Evolutionary conservation across 2,888 invertebrate species (phyloP).

Genomic region (Willowsia nigromaculata): DNA sequence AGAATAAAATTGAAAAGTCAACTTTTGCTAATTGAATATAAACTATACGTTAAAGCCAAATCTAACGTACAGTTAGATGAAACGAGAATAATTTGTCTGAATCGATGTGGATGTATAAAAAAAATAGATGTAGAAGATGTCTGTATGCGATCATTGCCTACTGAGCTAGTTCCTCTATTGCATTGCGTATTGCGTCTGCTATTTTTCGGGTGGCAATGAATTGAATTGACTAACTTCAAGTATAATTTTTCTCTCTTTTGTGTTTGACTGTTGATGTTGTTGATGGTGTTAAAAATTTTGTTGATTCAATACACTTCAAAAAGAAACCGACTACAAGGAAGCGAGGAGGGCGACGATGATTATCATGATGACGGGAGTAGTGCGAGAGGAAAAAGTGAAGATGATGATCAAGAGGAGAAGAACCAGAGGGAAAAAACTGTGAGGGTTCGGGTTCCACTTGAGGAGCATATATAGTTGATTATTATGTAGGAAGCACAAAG

Average conservation of each 20-base stretch:
- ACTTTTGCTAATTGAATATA: too few species aligned
- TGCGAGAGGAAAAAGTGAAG: background rate
- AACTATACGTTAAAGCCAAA: too few species aligned
- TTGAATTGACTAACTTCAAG: background rate
- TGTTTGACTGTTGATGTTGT: background rate
- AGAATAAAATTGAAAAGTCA: too few species aligned
- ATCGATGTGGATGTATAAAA: too few species aligned
- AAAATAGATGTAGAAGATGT: too few species aligned
- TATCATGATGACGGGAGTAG: background rate
- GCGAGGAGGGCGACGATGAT: background rate
- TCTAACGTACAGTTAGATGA: too few species aligned
- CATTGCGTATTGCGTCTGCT: background rate
- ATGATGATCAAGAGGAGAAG: background rate
- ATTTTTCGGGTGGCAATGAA: background rate
- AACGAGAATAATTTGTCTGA: too few species aligned
- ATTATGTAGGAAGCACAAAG: too few species aligned
- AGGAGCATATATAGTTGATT: background rate
- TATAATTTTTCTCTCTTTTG: background rate
- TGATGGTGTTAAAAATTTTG: background rate
- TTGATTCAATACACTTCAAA: background rate
- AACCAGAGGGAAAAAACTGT: background rate
- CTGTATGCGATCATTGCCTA: background rate
- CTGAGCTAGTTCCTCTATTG: background rate
- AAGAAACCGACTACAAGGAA: background rate
- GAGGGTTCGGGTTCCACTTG: background rate